Evolutionary conservation across 2,113 vertebrate species (phyloP), one percentile per base, ranked within the genome.

Genomic region (Tetrao urogallus): DNA sequence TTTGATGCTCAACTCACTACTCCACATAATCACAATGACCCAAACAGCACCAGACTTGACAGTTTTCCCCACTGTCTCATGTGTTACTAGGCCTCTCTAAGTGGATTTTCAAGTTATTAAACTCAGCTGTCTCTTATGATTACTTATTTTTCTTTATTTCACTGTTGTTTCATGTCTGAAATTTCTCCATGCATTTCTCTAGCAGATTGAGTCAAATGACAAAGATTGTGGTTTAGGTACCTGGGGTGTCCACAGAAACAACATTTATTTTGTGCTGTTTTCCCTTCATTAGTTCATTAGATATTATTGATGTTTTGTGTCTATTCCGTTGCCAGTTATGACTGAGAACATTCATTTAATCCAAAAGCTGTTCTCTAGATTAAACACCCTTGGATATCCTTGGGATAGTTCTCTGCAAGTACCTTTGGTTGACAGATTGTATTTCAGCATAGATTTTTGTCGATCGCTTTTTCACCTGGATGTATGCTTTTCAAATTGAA

Each of bases 1-100:
- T 94, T 61, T 61, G 58, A 36, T 82, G 71, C 54, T 76, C 87
- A 92, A 58, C 89, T 89, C 91, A 73, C 82, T 85, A 27, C 84
- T 87, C 43, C 54, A 65, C 43, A 11, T 73, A 76, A 89, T 66
- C 71, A 63, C 85, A 61, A 7, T 63, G 82, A 85, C 85, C 66
- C 75, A 85, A 85, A 88, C 28, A 32, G 17, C 85, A 73, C 36
- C 78, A 65, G 43, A 76, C 40, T 0, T 89, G 82, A 82, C 54
- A 85, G 71, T 11, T 95, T 40, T 69, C 43, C 34, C 63, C 12
- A 52, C 32, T 30, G 30, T 89, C 40, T 83, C 3, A 0, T 38
- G 54, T 61, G 30, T 73, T 87, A 70, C 71, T 76, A 70, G 45
- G 36, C 20, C 45, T 73, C 57, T 2, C 0, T 79, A 54, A 91